phyloP scores from a whole-genome alignment of 35 echinoderm and acorn worm genomes.

The Eucidaris tribuloides region DNA sequence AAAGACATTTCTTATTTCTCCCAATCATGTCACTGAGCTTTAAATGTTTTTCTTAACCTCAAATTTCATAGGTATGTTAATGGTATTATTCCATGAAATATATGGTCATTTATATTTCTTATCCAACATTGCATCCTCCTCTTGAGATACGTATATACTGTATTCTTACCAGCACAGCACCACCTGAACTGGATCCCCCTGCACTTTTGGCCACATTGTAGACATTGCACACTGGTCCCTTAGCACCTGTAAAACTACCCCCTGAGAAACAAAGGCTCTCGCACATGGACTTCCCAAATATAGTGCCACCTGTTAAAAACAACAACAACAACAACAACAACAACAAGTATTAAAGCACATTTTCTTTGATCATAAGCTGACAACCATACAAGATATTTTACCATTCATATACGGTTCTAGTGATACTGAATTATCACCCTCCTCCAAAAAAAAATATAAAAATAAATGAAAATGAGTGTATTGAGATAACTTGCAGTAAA shows the following conservation, averaged over 20 bases:
- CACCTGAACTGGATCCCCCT: slow-evolving; percentile 67
- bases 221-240: slow-evolving; percentile 64
- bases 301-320: slow-evolving; percentile 62
- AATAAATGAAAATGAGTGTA: too few relatives aligned
- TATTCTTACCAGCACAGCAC: slow-evolving; percentile 49
- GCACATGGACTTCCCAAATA: slow-evolving; percentile 57
- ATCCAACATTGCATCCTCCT: neutral
- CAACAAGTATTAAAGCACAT: too few relatives aligned
- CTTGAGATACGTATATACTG: neutral
- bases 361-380: too few relatives aligned
- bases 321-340: too few relatives aligned
- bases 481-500: too few relatives aligned
- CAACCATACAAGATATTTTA: too few relatives aligned
- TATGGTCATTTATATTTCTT: neutral
- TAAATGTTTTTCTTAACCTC: too few relatives aligned
- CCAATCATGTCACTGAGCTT: too few relatives aligned
- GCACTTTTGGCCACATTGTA: slow-evolving; percentile 41
- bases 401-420: too few relatives aligned
- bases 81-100: neutral
- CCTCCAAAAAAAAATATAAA: too few relatives aligned
- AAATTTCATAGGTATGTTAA: neutral
- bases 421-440: too few relatives aligned
- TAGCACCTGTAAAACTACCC: slow-evolving; percentile 47
- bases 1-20: too few relatives aligned
- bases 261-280: slow-evolving; percentile 67